Base-by-base conservation (phyloP, 2,888 invertebrate species). In the Periphyllus acericola region DNA sequence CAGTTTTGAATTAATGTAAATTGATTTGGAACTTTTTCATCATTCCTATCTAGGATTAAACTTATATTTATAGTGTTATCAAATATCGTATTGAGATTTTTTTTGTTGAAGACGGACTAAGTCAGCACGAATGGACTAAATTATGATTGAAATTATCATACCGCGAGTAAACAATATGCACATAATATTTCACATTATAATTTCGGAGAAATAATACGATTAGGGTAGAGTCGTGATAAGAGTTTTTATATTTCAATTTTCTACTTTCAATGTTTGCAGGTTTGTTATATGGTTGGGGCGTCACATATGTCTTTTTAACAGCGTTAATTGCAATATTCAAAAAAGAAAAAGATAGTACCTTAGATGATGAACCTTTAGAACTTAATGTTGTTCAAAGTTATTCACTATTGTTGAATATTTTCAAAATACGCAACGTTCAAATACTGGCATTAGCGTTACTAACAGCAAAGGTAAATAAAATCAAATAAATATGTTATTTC, bases 241-340 rank as follows among this genome's bases (percentile, higher is more conserved):
- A 21, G 5, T 4, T 21, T 21, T 21, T 55, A 21, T 4, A 55
- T 21, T 55, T 19, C 19, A 55, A 60, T 55, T 55, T 79, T 79
- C 17, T 29, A 46, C 46, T 76, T 88, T 60, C 25, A 25, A 91
- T 91, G 11, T 68, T n/a, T 9, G 83, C 92, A 93, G 96, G 96
- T 90, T 99, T 99, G 92, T 93, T 99, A 25, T 95, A 95, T 91
- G 97, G 98, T 92, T 99, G 99, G 98, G 98, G 98, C 8, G 94
- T 97, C 92, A 93, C 96, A 3, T 99, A 99, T 91, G 93, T 99
- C 81, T 91, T 96, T 1, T 95, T 96, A 1, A 99, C 99, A 0
- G 97, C 98, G 0, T 91, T 99, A 4, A 78, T 90, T 36, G 89
- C 89, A 46, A 40, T 90, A 40, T 79, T 90, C 36, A 90, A 90